Percentiles rank a stretch among this genome's conserved stretches.
Conservation (phyloP, 53 echinoderm and acorn worm species). For the Paelopatides confundens region DNA sequence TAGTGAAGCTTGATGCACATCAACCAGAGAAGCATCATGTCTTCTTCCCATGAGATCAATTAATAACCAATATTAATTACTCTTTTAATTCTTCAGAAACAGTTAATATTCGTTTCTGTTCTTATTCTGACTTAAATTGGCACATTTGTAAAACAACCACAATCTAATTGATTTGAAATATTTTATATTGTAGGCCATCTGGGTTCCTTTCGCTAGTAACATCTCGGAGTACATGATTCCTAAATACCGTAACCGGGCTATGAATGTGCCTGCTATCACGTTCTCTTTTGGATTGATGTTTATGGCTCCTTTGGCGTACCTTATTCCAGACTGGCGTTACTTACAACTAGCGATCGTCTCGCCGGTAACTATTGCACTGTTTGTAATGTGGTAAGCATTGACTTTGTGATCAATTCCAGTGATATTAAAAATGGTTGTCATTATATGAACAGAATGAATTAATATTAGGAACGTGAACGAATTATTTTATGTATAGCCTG, state of each 20-base stretch:
- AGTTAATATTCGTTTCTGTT: too few species aligned
- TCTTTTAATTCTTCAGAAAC: too few species aligned
- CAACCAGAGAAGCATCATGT: too few species aligned
- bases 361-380: conserved; percentile 26
- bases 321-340: conserved; percentile 77
- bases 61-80: too few species aligned
- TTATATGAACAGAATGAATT: too few species aligned
- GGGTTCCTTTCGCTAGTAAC: conserved; percentile 11
- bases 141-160: neutral
- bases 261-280: conserved; percentile 16
- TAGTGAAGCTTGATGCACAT: too few species aligned
- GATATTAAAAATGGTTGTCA: too few species aligned
- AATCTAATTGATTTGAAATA: neutral
- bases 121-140: neutral
- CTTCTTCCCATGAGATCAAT: too few species aligned
- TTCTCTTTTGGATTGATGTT: conserved; percentile 77
- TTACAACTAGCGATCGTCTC: conserved; percentile 77
- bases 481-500: too few species aligned
- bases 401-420: too few species aligned
- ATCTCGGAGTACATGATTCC: conserved; percentile 26
- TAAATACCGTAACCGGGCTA: conserved; percentile 3
- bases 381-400: neutral
- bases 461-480: too few species aligned
- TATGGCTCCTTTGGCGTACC: conserved; percentile 73
- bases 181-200: conserved; percentile 17